Evolutionary conservation across 92 coral and sea anemone genomes (phyloP).

Genomic region (Bergia sp.): DNA sequence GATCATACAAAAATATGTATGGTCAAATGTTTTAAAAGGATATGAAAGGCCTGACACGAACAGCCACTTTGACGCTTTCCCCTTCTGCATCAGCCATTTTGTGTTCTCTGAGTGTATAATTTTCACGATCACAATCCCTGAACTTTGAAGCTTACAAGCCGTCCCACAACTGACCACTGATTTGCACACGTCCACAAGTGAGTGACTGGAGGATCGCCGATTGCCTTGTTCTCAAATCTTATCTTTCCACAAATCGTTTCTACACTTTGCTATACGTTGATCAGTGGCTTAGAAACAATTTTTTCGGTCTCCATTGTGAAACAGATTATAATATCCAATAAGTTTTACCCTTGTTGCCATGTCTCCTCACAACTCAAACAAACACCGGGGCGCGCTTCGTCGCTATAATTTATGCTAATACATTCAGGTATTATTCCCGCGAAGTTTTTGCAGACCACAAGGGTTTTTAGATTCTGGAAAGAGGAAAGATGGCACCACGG

Average conservation of each 20-base stretch:
- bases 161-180: conserved; percentile 1
- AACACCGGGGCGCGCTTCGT: conserved; percentile 16
- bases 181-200: not conserved
- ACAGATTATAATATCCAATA: conserved; percentile 15
- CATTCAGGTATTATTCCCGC: not conserved
- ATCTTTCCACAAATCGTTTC: not conserved
- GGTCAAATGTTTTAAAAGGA: conserved; percentile 64
- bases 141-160: not conserved
- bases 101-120: not conserved
- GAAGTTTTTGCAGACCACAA: not conserved
- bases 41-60: conserved; percentile 93
- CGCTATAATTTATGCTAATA: conserved; percentile 45
- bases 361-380: conserved; percentile 38
- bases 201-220: not conserved
- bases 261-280: not conserved
- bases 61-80: conserved; percentile 92
- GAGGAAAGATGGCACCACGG: too few relatives aligned
- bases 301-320: conserved; percentile 20
- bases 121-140: conserved; percentile 4
- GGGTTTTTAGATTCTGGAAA: too few relatives aligned
- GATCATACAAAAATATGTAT: not conserved
- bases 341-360: conserved; percentile 51
- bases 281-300: not conserved
- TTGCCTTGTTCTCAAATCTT: not conserved
- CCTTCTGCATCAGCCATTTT: conserved; percentile 50